Evolutionary conservation across 2,113 vertebrate genomes (phyloP), one percentile per base, ranked within the genome.

Genomic region (Vanacampus margaritifer): DNA sequence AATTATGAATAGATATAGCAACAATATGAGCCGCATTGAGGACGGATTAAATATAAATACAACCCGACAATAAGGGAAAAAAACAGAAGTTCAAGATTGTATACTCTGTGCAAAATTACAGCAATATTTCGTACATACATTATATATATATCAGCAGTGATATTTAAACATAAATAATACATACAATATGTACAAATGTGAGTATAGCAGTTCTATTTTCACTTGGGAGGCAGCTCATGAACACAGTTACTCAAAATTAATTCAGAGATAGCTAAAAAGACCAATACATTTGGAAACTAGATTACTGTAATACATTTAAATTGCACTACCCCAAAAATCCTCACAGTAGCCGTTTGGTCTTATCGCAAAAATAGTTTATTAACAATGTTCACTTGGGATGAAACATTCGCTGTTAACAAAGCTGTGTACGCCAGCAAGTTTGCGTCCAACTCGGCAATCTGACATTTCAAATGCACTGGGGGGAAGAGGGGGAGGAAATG

Each of bases 331-430:
- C 2, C 12, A 36, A 59, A 57, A 58, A 58, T 32, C 26, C 7
- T 1, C 36, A 16, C 21, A 26, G 12, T 65, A 21, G 16, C 26
- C 23, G 36, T 62, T 73, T 32, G 0, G 41, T 74, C 72, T 82
- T 60, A 65, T 88, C 75, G 84, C 82, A 88, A 91, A 91, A 88
- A 90, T 88, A 85, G 77, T 90, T 91, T 87, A 89, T 87, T 90
- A 85, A 85, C 87, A 87, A 84, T 79, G 77, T 72, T 80, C 71
- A 69, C 80, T 81, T 86, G 28, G 71, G 77, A 72, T 82, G 69
- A 76, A 82, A 88, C 81, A 79, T 85, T 82, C 72, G 87, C 78
- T 72, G 81, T 75, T 71, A 81, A 85, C 78, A 87, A 87, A 88
- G 84, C 84, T 74, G 83, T 75, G 84, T 78, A 75, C 81, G 72